Percentiles rank a stretch among this genome's conserved stretches.
Conservation (phyloP, 35 echinoderm and acorn worm genomes). For the Ophiothrix spiculata region DNA sequence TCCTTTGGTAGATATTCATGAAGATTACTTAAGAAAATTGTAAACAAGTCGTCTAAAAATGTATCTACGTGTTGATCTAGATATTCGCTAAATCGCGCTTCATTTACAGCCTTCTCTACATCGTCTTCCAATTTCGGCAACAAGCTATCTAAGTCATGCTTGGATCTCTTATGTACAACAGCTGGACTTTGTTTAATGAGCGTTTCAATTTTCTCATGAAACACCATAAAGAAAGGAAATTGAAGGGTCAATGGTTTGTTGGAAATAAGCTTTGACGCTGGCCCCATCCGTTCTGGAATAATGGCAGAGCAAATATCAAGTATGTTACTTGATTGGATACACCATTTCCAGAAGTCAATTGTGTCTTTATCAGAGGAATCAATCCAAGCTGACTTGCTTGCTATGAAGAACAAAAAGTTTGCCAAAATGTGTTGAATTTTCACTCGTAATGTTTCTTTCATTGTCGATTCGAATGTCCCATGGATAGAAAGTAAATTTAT, state of each 20-base stretch:
- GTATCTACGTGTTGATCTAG: too few species aligned
- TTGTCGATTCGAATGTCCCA: neutral
- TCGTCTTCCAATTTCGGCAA: too few species aligned
- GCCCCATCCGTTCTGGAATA: neutral
- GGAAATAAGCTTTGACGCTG: neutral
- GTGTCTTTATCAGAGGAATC: neutral
- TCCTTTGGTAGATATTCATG: too few species aligned
- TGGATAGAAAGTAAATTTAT: neutral
- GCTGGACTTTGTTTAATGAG: neutral
- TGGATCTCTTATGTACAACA: too few species aligned
- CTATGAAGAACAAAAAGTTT: neutral
- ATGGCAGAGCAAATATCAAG: neutral
- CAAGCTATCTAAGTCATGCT: too few species aligned
- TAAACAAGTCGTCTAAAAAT: too few species aligned
- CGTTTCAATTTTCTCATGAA: neutral
- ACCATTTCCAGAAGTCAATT: neutral
- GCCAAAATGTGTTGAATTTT: neutral
- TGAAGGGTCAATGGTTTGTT: neutral
- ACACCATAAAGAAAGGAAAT: neutral
- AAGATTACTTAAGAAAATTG: too few species aligned
- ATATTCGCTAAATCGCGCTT: too few species aligned
- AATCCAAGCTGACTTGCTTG: neutral
- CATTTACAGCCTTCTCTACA: too few species aligned
- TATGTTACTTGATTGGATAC: neutral
- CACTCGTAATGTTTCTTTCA: neutral